Conservation (phyloP, 2,888 invertebrate species). For the Pinctada fucata region DNA sequence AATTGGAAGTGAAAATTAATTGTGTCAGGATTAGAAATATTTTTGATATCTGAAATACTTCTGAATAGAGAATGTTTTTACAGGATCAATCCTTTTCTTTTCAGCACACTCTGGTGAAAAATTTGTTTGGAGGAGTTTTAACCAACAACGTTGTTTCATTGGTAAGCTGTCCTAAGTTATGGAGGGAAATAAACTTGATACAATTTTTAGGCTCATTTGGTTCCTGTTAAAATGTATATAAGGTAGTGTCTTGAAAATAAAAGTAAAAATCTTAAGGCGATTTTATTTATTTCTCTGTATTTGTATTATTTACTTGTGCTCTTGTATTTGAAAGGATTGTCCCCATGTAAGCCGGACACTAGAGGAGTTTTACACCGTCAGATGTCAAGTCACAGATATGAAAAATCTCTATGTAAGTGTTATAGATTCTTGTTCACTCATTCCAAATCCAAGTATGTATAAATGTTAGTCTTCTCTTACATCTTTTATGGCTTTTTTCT, state of each 20-base stretch:
- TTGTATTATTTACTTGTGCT: no score
- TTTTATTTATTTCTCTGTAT: no score
- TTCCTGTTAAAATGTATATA: no score
- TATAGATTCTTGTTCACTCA: neutral
- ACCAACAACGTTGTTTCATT: constrained; percentile 97
- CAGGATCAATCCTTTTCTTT: constrained; percentile 39
- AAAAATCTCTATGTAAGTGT: constrained; percentile 86
- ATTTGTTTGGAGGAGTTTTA: constrained; percentile 93
- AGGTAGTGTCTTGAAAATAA: no score
- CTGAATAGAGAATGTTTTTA: neutral
- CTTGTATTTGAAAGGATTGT: constrained; percentile 83
- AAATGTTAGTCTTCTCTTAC: neutral
- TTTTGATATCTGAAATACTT: no score
- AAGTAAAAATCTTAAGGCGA: no score
- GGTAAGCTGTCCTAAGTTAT: constrained; percentile 78
- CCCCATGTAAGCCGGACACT: constrained; percentile 95
- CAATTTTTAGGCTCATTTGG: no score
- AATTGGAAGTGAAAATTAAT: no score
- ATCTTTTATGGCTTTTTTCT: no score
- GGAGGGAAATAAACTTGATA: no score
- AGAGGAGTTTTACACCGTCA: constrained; percentile 97
- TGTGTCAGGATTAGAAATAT: no score
- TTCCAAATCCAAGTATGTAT: no score
- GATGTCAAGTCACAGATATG: constrained; percentile 98
- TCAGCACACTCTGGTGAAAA: constrained; percentile 90